phyloP scores from a whole-genome alignment of 1,140 invertebrate species.

The Microplitis mediator region DNA sequence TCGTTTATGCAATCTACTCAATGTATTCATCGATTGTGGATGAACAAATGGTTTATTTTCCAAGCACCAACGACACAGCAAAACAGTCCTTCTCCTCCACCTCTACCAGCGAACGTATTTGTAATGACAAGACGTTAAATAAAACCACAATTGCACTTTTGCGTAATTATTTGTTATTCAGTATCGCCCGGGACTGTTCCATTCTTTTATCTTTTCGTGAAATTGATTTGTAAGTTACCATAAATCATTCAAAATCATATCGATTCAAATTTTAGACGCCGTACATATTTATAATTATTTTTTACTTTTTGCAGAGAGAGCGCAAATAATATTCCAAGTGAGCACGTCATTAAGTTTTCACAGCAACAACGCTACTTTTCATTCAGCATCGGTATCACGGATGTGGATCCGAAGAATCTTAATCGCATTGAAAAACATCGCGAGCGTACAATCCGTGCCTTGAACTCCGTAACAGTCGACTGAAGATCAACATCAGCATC shows the following conservation, averaged over 20 bases:
- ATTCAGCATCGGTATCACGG: slow-evolving; percentile 59
- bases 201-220: slow-evolving; percentile 63
- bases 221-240: slow-evolving; percentile 47
- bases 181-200: slow-evolving; percentile 66
- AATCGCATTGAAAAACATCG: slow-evolving; percentile 63
- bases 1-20: slow-evolving; percentile 47
- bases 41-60: slow-evolving; percentile 47
- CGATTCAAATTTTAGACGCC: slow-evolving; percentile 1
- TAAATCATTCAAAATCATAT: background rate
- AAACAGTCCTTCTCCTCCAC: slow-evolving; percentile 1
- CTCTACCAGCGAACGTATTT: background rate
- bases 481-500: background rate
- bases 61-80: slow-evolving; percentile 10
- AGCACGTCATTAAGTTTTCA: slow-evolving; percentile 49
- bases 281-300: too few relatives aligned
- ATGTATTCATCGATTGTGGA: slow-evolving; percentile 41
- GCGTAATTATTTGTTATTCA: slow-evolving; percentile 62
- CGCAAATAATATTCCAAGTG: slow-evolving; percentile 14
- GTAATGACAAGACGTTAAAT: background rate
- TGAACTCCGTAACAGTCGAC: slow-evolving; percentile 11
- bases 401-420: slow-evolving; percentile 65
- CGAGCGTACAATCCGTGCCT: slow-evolving; percentile 43
- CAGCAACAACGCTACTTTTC: slow-evolving; percentile 48
- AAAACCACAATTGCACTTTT: slow-evolving; percentile 43
- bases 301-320: slow-evolving; percentile 39